Base-by-base conservation (phyloP, 1,140 invertebrate genomes). In the Drosophila ogumai region DNA sequence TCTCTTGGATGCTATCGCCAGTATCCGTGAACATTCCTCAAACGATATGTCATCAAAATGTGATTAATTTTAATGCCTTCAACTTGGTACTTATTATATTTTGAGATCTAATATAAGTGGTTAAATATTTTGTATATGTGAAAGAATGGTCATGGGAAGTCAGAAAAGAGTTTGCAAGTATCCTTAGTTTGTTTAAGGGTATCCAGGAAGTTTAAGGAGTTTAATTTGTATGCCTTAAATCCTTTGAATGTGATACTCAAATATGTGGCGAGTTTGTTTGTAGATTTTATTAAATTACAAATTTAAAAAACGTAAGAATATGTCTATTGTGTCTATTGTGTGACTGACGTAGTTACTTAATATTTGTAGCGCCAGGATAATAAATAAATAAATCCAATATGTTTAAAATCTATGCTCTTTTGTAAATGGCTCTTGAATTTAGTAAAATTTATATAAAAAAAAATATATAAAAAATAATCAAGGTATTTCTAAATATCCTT, bases 21-120 rank as follows among this genome's bases (percentile, higher is more conserved):
- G 66, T 72, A 72, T 72, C 68, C 68, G 68, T 72, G 68, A 78
- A 78, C 65, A 84, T 82, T 82, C 75, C 73, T 82, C 56, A 44
- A 74, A 79, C 60, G 69, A 79, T 79, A 74, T 79, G 77, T 79
- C 77, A 79, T 79, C 77, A 79, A 79, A 79, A 79, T 79, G 77
- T 79, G 77, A 79, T 79, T 79, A 79, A 79, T 61, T 75, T 79
- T 67, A 79, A 44, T 78, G 67, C 54, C 13, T 59, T 71, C 38
- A 71, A 59, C 54, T 59, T 10, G 13, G 13, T 40, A 38, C 31
- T 22, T 15, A 56, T 38, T 75, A 54, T 50, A 43, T 38, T 44
- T 44, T 59, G 43, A 13, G 13, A 19, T 43, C 52, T 58, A 71
- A 66, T 69, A 65, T 60, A 68, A 76, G 13, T 32, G 17, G n/a